Percentiles rank a stretch among this genome's conserved stretches.
phyloP scores from a whole-genome alignment of 2,888 invertebrate species.

The Drosophila multiciliata region DNA sequence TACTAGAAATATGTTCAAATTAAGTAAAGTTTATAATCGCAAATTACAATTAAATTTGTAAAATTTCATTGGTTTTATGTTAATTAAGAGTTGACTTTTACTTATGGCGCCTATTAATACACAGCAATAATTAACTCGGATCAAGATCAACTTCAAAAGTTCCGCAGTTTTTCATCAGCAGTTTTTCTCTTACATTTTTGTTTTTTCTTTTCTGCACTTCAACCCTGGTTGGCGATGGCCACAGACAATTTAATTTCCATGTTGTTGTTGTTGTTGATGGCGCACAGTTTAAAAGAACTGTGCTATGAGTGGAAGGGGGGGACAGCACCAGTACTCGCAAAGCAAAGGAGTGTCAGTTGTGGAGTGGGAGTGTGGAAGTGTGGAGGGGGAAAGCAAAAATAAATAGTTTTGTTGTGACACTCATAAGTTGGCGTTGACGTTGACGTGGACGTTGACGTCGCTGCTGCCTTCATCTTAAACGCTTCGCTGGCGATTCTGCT shows the following conservation, averaged over 20 bases:
- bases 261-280: slow-evolving; percentile 47
- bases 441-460: slow-evolving; percentile 26
- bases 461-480: slow-evolving; percentile 42
- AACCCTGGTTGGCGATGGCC: slow-evolving; percentile 12
- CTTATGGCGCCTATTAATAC: slow-evolving; percentile 27
- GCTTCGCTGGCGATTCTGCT: slow-evolving; percentile 43
- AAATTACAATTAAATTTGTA: not conserved
- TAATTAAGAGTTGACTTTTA: not conserved
- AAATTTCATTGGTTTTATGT: not conserved
- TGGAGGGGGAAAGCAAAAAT: slow-evolving; percentile 33
- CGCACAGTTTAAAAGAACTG: slow-evolving; percentile 50
- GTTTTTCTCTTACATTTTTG: slow-evolving; percentile 17
- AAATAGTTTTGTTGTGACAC: slow-evolving; percentile 78
- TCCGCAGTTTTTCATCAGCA: slow-evolving; percentile 37
- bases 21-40: not conserved
- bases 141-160: slow-evolving; percentile 48
- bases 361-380: not conserved
- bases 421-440: slow-evolving; percentile 64
- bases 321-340: not conserved
- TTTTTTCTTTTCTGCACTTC: not conserved
- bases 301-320: not conserved
- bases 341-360: slow-evolving; percentile 2
- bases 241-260: slow-evolving; percentile 80
- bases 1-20: not conserved
- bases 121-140: slow-evolving; percentile 30